A percentile compares a stretch with the other conserved stretches of the same genome.
These are phyloP conservation scores for Tachystola acroxantha DNA, from an alignment of 2,888 invertebrate species.

Conservation along the genomic window DNA sequence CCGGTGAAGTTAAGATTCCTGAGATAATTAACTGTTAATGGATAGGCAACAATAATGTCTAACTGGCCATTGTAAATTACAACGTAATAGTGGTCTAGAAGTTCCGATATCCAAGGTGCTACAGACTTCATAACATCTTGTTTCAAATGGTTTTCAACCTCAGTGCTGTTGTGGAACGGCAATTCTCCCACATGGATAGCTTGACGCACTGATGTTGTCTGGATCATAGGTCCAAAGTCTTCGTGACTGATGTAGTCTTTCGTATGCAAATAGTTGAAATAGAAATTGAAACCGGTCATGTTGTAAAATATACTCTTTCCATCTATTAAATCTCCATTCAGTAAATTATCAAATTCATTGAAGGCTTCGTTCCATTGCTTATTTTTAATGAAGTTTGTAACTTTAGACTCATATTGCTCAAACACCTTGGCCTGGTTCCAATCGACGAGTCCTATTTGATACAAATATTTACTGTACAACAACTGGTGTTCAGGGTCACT, in stretches of 20 bases:
- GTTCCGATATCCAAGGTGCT: conserved; percentile 83
- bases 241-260: conserved; percentile 71
- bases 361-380: conserved; percentile 84
- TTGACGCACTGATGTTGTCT: conserved; percentile 79
- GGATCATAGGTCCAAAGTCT: conserved; percentile 80
- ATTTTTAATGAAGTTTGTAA: conserved; percentile 78
- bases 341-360: conserved; percentile 82
- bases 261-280: conserved; percentile 85
- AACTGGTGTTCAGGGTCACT: conserved; percentile 88
- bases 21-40: conserved; percentile 88
- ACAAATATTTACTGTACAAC: conserved; percentile 87
- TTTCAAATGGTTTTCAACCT: conserved; percentile 84
- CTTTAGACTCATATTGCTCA: conserved; percentile 78
- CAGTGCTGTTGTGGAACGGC: conserved; percentile 80
- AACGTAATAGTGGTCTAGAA: conserved; percentile 83
- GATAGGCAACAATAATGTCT: conserved; percentile 94
- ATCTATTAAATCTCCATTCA: conserved; percentile 82
- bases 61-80: conserved; percentile 94
- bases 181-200: conserved; percentile 92
- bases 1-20: conserved; percentile 83
- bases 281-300: conserved; percentile 86
- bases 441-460: conserved; percentile 86
- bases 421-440: conserved; percentile 79
- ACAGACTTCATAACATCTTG: conserved; percentile 90
- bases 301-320: conserved; percentile 82